These are phyloP conservation scores for Smutsia temminckii DNA, from an alignment of 2,797 vertebrate species.

Conservation along the genomic window DNA sequence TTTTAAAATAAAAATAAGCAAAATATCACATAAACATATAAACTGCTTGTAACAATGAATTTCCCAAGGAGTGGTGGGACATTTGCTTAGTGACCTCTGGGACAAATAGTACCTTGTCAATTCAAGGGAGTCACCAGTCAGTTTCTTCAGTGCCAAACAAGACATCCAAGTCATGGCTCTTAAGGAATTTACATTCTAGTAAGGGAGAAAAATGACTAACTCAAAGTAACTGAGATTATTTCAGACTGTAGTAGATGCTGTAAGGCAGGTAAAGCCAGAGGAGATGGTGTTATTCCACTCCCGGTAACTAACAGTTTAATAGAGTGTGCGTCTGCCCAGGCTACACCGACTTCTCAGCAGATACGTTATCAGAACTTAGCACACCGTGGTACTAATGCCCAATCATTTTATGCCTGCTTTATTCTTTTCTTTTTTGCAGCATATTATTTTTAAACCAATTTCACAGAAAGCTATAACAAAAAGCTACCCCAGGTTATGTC, in stretches of 20 bases:
- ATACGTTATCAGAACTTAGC: neutral
- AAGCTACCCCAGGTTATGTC: neutral
- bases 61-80: neutral
- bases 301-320: neutral
- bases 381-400: neutral
- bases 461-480: constrained; percentile 43
- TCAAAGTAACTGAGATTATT: neutral
- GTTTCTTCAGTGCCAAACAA: neutral
- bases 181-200: neutral
- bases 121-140: neutral
- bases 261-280: neutral
- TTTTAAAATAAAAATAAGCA: constrained; percentile 52
- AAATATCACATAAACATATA: neutral
- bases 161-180: neutral
- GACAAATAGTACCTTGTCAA: neutral
- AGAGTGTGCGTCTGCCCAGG: neutral
- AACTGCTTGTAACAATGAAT: neutral
- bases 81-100: neutral
- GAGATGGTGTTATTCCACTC: neutral
- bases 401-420: constrained; percentile 46
- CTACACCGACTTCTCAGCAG: constrained; percentile 15
- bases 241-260: neutral
- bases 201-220: neutral
- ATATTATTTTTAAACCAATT: constrained; percentile 55
- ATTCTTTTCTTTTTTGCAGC: neutral